Percentiles rank a stretch among this genome's conserved stretches.
phyloP scores from a whole-genome alignment of 2,888 invertebrate species.

The Embidobia sp. region DNA sequence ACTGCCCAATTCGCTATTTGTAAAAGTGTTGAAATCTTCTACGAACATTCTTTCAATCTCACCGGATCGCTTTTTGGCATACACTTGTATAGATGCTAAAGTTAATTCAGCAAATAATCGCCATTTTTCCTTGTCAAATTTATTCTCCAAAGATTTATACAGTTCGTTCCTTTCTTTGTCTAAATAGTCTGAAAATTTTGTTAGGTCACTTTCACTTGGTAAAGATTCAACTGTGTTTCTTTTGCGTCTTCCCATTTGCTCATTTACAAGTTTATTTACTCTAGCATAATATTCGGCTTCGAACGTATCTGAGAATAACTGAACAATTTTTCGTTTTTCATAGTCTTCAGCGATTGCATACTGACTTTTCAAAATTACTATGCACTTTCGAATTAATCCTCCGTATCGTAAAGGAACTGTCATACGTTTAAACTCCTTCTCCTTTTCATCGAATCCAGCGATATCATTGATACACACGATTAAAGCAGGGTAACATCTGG shows the following conservation, averaged over 20 bases:
- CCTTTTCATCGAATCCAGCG: not conserved
- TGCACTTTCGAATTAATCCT: not conserved
- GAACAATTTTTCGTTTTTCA: not conserved
- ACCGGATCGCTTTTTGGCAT: not conserved
- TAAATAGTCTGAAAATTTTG: no score
- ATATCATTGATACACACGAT: not conserved
- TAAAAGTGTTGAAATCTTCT: slow-evolving; percentile 24
- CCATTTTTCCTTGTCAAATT: slow-evolving; percentile 10
- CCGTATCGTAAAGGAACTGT: not conserved
- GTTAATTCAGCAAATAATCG: slow-evolving; percentile 2
- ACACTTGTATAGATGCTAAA: slow-evolving; percentile 11
- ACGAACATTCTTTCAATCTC: slow-evolving; percentile 1
- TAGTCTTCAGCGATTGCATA: slow-evolving; percentile 1
- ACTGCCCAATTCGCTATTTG: no score
- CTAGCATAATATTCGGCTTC: not conserved
- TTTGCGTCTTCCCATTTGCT: not conserved
- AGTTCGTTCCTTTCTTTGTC: no score
- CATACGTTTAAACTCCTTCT: not conserved
- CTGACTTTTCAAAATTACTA: not conserved
- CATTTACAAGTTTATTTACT: slow-evolving; percentile 1
- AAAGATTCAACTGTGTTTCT: not conserved
- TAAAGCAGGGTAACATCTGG: not conserved
- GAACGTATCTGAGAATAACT: not conserved
- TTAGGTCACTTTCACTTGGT: not conserved
- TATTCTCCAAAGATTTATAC: no score